Conservation (phyloP, 1,140 invertebrate genomes). For the Microplitis demolitor region DNA sequence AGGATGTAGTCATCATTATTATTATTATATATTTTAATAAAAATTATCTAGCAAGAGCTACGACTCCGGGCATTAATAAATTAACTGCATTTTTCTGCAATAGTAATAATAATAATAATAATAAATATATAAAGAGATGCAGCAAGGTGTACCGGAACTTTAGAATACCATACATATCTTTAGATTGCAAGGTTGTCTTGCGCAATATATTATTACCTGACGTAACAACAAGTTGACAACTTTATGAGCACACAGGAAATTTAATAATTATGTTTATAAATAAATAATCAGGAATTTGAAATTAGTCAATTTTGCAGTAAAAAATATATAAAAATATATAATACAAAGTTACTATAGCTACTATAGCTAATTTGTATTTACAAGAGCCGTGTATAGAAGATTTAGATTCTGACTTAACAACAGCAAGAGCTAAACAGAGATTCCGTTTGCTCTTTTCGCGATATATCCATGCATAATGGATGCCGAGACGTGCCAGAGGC, state of each 20-base stretch:
- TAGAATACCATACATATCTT: conserved; percentile 11
- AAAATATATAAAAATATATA: too few relatives aligned
- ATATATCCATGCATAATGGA: conserved; percentile 25
- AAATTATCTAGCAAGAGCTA: too few relatives aligned
- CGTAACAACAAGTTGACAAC: not conserved
- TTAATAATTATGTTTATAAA: not conserved
- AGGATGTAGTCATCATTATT: too few relatives aligned
- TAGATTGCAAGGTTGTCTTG: conserved; percentile 15
- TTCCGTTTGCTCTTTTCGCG: conserved; percentile 18
- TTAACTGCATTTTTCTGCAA: not conserved
- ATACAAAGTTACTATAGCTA: too few relatives aligned
- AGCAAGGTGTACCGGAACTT: conserved; percentile 12
- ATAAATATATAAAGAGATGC: too few relatives aligned
- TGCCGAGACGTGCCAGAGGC: conserved; percentile 1
- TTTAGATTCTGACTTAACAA: not conserved
- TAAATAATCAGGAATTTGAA: not conserved
- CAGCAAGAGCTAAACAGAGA: not conserved
- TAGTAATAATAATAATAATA: not conserved
- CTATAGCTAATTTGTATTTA: too few relatives aligned
- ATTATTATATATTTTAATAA: too few relatives aligned
- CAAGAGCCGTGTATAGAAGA: not conserved
- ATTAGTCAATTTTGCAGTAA: too few relatives aligned
- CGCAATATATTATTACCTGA: conserved; percentile 16
- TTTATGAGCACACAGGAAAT: conserved; percentile 3
- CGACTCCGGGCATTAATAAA: too few relatives aligned